phyloP scores from a whole-genome alignment of 1,140 invertebrate genomes.

The Doryteuthis pealeii region DNA sequence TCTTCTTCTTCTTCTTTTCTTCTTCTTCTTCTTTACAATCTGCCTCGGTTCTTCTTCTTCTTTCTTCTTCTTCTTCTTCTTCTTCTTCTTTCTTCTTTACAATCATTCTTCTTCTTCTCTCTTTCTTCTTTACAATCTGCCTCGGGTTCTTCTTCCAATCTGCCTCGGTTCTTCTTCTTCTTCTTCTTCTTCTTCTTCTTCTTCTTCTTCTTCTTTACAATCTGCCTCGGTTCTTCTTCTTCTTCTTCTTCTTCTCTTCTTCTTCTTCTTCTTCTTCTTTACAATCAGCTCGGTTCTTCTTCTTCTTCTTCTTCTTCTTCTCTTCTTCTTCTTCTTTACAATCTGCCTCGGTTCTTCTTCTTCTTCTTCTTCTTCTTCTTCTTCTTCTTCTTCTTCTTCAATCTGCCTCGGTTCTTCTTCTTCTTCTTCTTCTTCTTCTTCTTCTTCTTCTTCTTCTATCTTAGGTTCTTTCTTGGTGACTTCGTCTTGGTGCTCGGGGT shows the following conservation, averaged over 20 bases:
- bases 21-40: too few relatives aligned
- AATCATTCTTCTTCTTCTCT: background rate
- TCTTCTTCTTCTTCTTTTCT: too few relatives aligned
- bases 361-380: background rate
- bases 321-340: background rate
- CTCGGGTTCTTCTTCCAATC: conserved; percentile 10
- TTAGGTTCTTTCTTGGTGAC: too few relatives aligned
- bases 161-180: too few relatives aligned
- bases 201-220: conserved; percentile 8
- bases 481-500: too few relatives aligned
- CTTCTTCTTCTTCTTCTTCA: too few relatives aligned
- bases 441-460: too few relatives aligned
- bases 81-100: background rate
- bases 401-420: too few relatives aligned
- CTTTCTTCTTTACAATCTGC: background rate
- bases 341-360: too few relatives aligned
- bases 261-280: background rate
- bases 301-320: background rate
- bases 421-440: too few relatives aligned
- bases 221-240: too few relatives aligned
- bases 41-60: too few relatives aligned
- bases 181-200: background rate
- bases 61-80: background rate
- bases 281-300: background rate
- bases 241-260: conserved; percentile 13